Conservation (phyloP, 1,140 invertebrate genomes). For the Thalassaphorura encarpata region DNA sequence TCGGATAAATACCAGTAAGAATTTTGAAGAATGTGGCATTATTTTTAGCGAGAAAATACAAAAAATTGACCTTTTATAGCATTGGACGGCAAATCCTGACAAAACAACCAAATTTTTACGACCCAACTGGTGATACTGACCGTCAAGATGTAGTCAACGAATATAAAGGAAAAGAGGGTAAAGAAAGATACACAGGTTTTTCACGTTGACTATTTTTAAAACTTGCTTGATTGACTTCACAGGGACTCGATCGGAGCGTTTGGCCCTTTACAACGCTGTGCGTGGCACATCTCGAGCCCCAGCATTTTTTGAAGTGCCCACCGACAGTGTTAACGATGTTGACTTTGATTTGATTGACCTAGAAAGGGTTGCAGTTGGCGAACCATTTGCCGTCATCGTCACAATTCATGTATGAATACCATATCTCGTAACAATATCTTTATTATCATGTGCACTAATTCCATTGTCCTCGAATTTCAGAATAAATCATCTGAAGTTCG, state of each 20-base stretch:
- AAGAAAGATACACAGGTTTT: neutral
- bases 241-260: constrained; percentile 53
- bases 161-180: constrained; percentile 66
- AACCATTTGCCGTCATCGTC: constrained; percentile 54
- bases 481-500: constrained; percentile 53
- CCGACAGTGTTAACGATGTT: constrained; percentile 47
- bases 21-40: neutral
- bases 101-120: constrained; percentile 58
- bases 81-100: constrained; percentile 65
- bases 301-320: constrained; percentile 41
- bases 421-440: neutral
- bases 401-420: constrained; percentile 46
- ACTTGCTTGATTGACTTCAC: constrained; percentile 1
- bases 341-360: constrained; percentile 56
- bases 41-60: neutral
- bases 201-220: too few species aligned
- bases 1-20: constrained; percentile 57
- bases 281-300: constrained; percentile 53
- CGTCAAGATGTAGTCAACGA: constrained; percentile 55
- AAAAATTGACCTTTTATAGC: constrained; percentile 40
- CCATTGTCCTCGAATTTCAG: constrained; percentile 12
- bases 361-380: constrained; percentile 55
- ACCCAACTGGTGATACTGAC: constrained; percentile 55
- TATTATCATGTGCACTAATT: neutral
- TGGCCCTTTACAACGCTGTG: constrained; percentile 57